A percentile compares a stretch with the other conserved stretches of the same genome.
These are phyloP conservation scores for Orthosia incerta DNA, from an alignment of 2,888 invertebrate genomes.

Conservation along the genomic window DNA sequence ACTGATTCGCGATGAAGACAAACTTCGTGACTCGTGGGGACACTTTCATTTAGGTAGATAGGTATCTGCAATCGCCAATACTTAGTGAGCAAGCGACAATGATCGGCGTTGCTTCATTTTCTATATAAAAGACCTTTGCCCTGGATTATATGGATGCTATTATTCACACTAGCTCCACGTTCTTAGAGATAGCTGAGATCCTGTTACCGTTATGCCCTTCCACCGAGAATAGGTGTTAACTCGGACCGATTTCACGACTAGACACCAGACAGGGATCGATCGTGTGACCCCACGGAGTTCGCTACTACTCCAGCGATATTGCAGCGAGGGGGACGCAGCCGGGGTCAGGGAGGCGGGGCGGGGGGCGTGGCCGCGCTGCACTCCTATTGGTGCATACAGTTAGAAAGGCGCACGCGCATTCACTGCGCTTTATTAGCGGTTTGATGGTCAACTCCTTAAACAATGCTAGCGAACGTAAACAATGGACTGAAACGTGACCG, in stretches of 20 bases:
- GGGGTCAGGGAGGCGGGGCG: slow-evolving; percentile 48
- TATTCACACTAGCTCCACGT: slow-evolving; percentile 12
- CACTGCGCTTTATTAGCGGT: slow-evolving; percentile 65
- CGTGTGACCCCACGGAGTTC: slow-evolving; percentile 58
- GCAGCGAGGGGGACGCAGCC: slow-evolving; percentile 33
- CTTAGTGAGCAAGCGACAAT: background rate
- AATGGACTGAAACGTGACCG: slow-evolving; percentile 80
- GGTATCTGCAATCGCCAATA: background rate
- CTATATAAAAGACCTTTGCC: too few relatives aligned
- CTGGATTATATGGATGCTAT: background rate
- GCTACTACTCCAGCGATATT: slow-evolving; percentile 62
- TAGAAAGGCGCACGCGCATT: slow-evolving; percentile 67
- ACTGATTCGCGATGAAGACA: background rate
- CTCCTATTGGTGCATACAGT: slow-evolving; percentile 64
- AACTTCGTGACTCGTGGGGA: background rate
- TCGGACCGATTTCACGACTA: slow-evolving; percentile 45
- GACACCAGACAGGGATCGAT: slow-evolving; percentile 46
- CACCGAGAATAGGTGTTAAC: slow-evolving; percentile 51
- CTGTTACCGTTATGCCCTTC: slow-evolving; percentile 19
- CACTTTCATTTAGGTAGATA: too few relatives aligned
- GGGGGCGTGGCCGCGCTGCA: slow-evolving; percentile 63
- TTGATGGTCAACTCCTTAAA: slow-evolving; percentile 70
- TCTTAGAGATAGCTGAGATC: slow-evolving; percentile 3
- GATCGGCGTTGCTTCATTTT: background rate
- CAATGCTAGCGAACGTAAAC: slow-evolving; percentile 72